These are phyloP conservation scores for Rhinella marina DNA, from an alignment of 2,797 vertebrate species.

Conservation along the genomic window DNA sequence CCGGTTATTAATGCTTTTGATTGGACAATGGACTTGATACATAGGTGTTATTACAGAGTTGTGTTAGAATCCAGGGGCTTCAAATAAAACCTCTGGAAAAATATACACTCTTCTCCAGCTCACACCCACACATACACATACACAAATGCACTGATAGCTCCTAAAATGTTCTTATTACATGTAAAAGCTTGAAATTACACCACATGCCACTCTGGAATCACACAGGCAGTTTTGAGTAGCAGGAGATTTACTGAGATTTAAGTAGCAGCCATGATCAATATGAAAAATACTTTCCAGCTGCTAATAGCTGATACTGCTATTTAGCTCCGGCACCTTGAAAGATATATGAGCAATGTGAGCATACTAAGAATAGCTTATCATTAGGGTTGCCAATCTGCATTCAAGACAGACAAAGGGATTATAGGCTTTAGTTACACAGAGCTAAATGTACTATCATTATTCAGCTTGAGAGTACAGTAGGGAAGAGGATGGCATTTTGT, in stretches of 20 bases:
- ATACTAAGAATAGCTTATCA: conserved; percentile 56
- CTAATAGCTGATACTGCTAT: conserved; percentile 53
- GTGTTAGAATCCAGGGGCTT: too few species aligned
- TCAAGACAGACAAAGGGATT: conserved; percentile 59
- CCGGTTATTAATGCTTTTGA: too few species aligned
- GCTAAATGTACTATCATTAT: conserved; percentile 59
- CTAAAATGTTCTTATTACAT: neutral
- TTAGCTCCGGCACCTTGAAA: conserved; percentile 53
- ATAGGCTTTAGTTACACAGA: conserved; percentile 59
- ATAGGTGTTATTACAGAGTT: too few species aligned
- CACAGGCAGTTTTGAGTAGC: conserved; percentile 4
- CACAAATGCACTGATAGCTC: neutral
- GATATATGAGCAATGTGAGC: conserved; percentile 51
- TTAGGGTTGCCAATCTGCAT: conserved; percentile 59
- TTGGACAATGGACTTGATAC: too few species aligned
- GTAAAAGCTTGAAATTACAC: neutral
- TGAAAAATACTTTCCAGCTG: conserved; percentile 48
- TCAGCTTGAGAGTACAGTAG: conserved; percentile 57
- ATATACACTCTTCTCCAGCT: too few species aligned
- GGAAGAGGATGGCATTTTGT: conserved; percentile 35
- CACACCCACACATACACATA: neutral
- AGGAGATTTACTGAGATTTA: conserved; percentile 36
- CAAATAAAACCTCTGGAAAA: too few species aligned
- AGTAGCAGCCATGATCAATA: conserved; percentile 36
- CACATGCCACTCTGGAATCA: neutral